These are phyloP conservation scores for Spodoptera frugiperda DNA, from an alignment of 1,140 invertebrate species.

Conservation along the genomic window DNA sequence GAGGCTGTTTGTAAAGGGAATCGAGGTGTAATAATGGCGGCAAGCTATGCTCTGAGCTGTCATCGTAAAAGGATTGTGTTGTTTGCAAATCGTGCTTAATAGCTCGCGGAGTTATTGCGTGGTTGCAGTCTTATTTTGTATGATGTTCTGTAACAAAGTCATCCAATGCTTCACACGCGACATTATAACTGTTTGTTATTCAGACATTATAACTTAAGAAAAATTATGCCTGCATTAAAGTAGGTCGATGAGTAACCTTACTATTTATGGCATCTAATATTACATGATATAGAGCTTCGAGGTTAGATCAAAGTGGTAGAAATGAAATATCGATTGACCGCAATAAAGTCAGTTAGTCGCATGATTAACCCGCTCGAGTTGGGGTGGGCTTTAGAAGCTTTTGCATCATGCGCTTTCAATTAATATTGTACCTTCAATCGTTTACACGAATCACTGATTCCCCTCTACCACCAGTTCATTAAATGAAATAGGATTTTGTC, in stretches of 20 bases:
- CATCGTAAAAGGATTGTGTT: conserved; percentile 71
- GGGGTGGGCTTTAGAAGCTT: conserved; percentile 30
- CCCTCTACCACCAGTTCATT: conserved; percentile 54
- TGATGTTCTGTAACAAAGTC: conserved; percentile 44
- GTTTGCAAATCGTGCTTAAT: conserved; percentile 76
- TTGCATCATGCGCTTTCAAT: conserved; percentile 38
- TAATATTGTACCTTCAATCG: conserved; percentile 66
- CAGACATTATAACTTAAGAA: neutral
- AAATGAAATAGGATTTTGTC: conserved; percentile 23
- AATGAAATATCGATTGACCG: conserved; percentile 73
- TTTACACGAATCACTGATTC: conserved; percentile 74
- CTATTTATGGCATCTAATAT: neutral
- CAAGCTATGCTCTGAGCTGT: conserved; percentile 60
- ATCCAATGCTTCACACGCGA: neutral
- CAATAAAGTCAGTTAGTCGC: conserved; percentile 63
- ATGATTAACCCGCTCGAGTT: conserved; percentile 36
- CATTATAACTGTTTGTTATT: neutral
- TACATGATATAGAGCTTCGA: conserved; percentile 7
- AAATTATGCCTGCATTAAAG: neutral
- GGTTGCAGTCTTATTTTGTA: conserved; percentile 53
- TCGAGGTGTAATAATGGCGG: conserved; percentile 67
- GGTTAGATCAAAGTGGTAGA: conserved; percentile 45
- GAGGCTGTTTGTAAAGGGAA: conserved; percentile 77
- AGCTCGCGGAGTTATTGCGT: conserved; percentile 53
- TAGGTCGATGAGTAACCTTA: conserved; percentile 1